Base-by-base conservation (phyloP, 2,888 invertebrate genomes). In the Epinotia ramella region DNA sequence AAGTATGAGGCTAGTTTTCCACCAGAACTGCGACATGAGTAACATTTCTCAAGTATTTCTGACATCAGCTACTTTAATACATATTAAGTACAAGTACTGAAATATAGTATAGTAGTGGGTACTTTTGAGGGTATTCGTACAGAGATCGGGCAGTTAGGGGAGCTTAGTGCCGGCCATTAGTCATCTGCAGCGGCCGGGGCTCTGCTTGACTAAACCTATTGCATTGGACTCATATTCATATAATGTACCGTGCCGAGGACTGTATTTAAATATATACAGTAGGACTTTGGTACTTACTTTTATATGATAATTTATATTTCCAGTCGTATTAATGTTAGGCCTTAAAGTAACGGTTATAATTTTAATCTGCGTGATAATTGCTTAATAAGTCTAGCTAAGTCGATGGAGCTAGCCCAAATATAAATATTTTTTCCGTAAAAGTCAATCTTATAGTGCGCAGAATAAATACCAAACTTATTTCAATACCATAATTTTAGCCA, bases 21-120 rank as follows among this genome's bases (percentile, higher is more conserved):
- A 49, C 49, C 49, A 49, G 49, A 1, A 49, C 16, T 49, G 16
- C 16, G 5, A 6, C 16, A 13, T 46, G 16, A 16, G 12, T 46
- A 46, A 46, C 33, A 9, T 16, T 13, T 16, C 1, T 16, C 49
- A 16, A 49, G 49, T 13, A 49, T 49, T 16, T 49, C 12, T 49
- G 49, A 16, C 6, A 4, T 49, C 49, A 49, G 49, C 49, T 49
- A 49, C 49, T 16, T 49, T 49, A 53, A 28, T 3, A 28, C 24
- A 53, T 53, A 53, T 53, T n/a, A n/a, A 53, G 53, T 53, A 53
- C 53, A 53, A 49, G 16, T 49, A 49, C 49, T 49, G n/a, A 53
- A 53, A 2, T n/a, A n/a, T 3, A 28, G 24, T n/a, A n/a, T n/a
- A 53, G 53, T n/a, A 1, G n/a, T 53, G 7, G 60, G 60, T 60